These are phyloP conservation scores for Protobothrops mucrosquamatus DNA, from an alignment of 2,113 vertebrate species.

Conservation along the genomic window DNA sequence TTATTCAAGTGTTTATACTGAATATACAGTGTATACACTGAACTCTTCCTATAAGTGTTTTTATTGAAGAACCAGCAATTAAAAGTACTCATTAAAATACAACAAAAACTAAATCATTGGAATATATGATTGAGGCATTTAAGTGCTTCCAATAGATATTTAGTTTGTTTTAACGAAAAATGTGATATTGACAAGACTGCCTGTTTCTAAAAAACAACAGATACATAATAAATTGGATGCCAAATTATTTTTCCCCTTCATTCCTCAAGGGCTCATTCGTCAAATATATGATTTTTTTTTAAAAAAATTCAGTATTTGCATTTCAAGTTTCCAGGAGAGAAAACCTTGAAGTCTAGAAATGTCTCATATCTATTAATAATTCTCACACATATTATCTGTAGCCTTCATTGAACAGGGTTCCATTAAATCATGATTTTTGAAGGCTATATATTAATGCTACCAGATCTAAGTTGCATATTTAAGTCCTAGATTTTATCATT, in stretches of 20 bases:
- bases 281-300: not conserved
- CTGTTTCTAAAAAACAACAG: not conserved
- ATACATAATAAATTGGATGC: slow-evolving; percentile 6
- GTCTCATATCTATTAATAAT: slow-evolving; percentile 30
- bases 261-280: slow-evolving; percentile 1
- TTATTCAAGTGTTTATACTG: not conserved
- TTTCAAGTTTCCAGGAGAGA: not conserved
- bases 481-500: not conserved
- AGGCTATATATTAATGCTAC: not conserved
- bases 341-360: slow-evolving; percentile 10
- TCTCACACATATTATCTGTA: slow-evolving; percentile 11
- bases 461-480: slow-evolving; percentile 20
- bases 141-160: not conserved
- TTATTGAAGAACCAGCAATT: not conserved
- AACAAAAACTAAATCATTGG: not conserved
- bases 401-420: not conserved
- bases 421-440: slow-evolving; percentile 31
- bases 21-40: not conserved
- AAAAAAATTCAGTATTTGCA: slow-evolving; percentile 3
- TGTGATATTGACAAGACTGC: not conserved
- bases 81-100: slow-evolving; percentile 6
- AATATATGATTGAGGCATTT: slow-evolving; percentile 15
- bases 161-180: slow-evolving; percentile 7
- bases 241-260: slow-evolving; percentile 11
- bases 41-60: not conserved